Conservation (phyloP, 2,113 vertebrate species). For the Urocolius indicus region DNA sequence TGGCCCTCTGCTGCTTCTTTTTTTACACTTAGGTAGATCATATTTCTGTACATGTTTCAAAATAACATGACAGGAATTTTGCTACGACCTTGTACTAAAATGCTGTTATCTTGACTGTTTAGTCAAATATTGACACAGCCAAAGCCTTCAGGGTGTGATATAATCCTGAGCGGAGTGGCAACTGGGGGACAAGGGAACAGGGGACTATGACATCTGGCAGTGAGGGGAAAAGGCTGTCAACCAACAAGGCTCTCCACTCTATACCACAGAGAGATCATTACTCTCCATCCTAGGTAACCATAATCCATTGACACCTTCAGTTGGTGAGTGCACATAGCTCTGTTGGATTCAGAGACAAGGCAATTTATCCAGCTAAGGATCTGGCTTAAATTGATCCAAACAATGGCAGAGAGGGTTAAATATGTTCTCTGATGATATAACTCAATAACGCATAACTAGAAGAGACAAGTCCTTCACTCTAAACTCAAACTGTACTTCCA, state of each 20-base stretch:
- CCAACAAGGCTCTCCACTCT: not conserved
- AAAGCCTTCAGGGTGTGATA: not conserved
- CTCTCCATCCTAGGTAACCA: not conserved
- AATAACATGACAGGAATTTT: not conserved
- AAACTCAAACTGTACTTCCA: not conserved
- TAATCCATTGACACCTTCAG: not conserved
- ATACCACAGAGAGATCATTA: rapidly evolving
- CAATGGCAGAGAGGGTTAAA: not conserved
- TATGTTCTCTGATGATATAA: not conserved
- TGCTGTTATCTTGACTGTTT: not conserved
- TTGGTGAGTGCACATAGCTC: rapidly evolving
- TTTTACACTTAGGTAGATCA: not conserved
- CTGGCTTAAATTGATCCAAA: not conserved
- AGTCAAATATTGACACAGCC: not conserved
- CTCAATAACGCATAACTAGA: not conserved
- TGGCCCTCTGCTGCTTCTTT: not conserved
- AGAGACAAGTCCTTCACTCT: not conserved
- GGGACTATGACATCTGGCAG: not conserved
- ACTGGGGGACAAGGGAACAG: not conserved
- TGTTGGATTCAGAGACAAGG: not conserved
- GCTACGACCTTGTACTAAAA: not conserved
- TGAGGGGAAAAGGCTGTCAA: not conserved
- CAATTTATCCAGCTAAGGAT: not conserved
- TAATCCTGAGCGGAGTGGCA: not conserved
- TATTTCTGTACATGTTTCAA: not conserved